These are phyloP conservation scores for Chunga burmeisteri DNA, from an alignment of 2,113 vertebrate genomes.

Conservation along the genomic window DNA sequence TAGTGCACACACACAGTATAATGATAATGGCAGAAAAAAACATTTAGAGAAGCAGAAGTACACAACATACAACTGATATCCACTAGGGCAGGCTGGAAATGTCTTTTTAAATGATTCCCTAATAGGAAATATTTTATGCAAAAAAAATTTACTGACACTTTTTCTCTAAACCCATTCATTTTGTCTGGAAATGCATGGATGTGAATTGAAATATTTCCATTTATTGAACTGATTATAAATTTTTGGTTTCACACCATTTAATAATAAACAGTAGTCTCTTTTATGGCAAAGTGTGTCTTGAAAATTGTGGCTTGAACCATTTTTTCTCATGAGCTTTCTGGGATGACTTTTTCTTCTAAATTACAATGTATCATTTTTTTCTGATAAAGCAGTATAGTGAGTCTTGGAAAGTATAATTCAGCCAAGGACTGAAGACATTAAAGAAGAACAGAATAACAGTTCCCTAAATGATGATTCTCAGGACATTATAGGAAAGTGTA, in stretches of 20 bases:
- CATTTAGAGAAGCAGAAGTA: neutral
- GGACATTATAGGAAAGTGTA: neutral
- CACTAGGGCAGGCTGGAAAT: neutral
- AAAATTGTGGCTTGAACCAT: neutral
- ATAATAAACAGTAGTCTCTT: neutral
- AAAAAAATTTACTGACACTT: neutral
- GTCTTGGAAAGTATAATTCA: neutral
- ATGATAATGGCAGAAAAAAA: neutral
- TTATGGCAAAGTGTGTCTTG: neutral
- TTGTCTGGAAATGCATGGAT: neutral
- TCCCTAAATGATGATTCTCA: neutral
- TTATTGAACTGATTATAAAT: neutral
- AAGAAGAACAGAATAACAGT: neutral
- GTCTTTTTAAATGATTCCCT: neutral
- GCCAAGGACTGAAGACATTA: neutral
- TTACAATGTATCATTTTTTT: neutral
- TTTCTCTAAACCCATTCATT: neutral
- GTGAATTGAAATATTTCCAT: neutral
- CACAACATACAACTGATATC: fast-evolving
- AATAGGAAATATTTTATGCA: neutral
- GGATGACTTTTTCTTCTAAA: neutral
- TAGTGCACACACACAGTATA: neutral
- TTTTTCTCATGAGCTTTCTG: neutral
- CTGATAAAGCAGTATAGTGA: neutral
- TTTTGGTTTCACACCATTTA: neutral